Evolutionary conservation across 2,113 vertebrate species (phyloP), one percentile per base, ranked within the genome.

Genomic region (Smithornis capensis): DNA sequence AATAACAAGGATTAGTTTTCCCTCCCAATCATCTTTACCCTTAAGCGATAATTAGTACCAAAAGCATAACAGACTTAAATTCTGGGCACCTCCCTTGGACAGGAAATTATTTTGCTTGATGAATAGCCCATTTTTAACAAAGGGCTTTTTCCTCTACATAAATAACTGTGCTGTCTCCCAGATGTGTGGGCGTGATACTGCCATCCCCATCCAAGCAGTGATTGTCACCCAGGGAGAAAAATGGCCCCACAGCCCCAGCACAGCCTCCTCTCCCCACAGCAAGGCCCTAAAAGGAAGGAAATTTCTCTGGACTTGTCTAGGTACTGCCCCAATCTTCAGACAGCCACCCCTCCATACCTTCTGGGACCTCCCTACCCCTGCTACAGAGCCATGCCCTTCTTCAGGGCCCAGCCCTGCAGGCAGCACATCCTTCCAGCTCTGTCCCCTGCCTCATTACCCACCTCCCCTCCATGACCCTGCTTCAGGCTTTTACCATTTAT

Each of bases 261-360:
- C 71, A 69, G 50, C 73, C 47, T 16, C 37, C 31, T 49, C 37
- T 37, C 12, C 12, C 33, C 6, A 3, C 10, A 53, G 24, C 63
- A 47, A 25, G 1, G 23, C 33, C 27, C 29, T 42, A 4, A 55
- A 2, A 4, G 17, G 35, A 23, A 27, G 11, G 33, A 53, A 24
- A 29, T 4, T 11, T 16, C 42, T 37, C 60, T 12, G 15, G 29
- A 8, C 22, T 63, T 27, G 28, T 19, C 12, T 23, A 6, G 9
- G 7, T 10, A 2, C 40, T 52, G 11, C 9, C 52, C n/a, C 16
- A 7, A 3, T 1, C 3, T 21, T 7, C 23, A 21, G n/a, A 60
- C 16, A 73, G 23, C 24, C 81, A 21, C 19, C 27, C 9, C n/a
- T 29, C 31, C 3, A 0, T 5, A 9, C n/a, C n/a, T 3, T 3